phyloP scores from a whole-genome alignment of 92 coral and sea anemone species.

The Ricordea florida region DNA sequence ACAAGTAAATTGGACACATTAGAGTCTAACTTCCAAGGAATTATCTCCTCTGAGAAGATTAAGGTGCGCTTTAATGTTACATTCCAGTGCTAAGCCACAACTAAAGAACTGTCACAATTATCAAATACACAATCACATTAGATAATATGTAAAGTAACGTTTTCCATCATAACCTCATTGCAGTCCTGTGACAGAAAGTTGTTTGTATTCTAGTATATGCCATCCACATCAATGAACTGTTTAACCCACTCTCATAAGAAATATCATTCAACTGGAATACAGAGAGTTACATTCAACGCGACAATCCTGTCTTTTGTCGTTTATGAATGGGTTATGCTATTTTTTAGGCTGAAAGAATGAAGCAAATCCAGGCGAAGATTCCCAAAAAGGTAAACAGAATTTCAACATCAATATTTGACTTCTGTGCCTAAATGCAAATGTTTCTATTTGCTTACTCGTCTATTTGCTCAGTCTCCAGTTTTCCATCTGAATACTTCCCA shows the following conservation, averaged over 20 bases:
- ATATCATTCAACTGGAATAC: too few relatives aligned
- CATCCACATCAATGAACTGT: too few relatives aligned
- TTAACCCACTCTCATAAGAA: too few relatives aligned
- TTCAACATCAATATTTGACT: too few relatives aligned
- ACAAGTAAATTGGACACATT: slow-evolving; percentile 56
- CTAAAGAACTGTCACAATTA: not conserved
- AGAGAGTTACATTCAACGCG: not conserved
- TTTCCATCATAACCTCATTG: too few relatives aligned
- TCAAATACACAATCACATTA: not conserved
- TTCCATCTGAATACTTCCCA: too few relatives aligned
- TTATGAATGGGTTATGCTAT: not conserved
- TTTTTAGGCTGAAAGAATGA: slow-evolving; percentile 58
- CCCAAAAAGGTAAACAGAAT: slow-evolving; percentile 54
- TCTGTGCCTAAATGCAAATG: too few relatives aligned
- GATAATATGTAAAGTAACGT: not conserved
- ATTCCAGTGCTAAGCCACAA: not conserved
- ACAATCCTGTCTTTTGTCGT: not conserved
- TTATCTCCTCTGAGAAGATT: slow-evolving; percentile 62
- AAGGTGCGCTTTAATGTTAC: slow-evolving; percentile 40
- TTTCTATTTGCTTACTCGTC: too few relatives aligned
- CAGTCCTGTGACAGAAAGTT: too few relatives aligned
- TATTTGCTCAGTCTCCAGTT: too few relatives aligned
- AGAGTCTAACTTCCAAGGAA: slow-evolving; percentile 61
- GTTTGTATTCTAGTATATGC: too few relatives aligned
- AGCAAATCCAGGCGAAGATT: slow-evolving; percentile 59